Percentiles rank a stretch among this genome's conserved stretches.
Evolutionary conservation across 2,888 invertebrate species (phyloP).

Genomic region (Amphipoea lucens): DNA sequence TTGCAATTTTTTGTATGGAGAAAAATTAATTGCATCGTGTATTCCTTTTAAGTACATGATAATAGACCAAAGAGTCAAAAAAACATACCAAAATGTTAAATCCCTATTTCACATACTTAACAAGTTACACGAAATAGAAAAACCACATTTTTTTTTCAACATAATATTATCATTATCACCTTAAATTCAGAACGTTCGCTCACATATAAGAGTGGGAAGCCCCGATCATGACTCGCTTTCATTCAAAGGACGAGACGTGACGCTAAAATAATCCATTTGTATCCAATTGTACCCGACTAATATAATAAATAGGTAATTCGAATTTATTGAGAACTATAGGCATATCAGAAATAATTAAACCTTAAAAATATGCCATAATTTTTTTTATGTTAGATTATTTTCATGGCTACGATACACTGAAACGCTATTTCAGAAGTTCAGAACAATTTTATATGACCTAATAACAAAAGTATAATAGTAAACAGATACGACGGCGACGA

Average conservation of each 20-base stretch:
- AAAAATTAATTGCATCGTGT: too few relatives aligned
- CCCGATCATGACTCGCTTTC: conserved; percentile 80
- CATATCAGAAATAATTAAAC: conserved; percentile 13
- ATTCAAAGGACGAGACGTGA: conserved; percentile 78
- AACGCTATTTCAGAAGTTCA: conserved; percentile 16
- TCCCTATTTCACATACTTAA: conserved; percentile 6
- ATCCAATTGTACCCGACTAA: not conserved
- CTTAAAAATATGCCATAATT: not conserved
- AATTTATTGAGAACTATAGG: not conserved
- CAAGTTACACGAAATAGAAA: too few relatives aligned
- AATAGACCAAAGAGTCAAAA: too few relatives aligned
- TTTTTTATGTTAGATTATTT: conserved; percentile 1
- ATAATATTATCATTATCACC: too few relatives aligned
- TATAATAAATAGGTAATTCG: not conserved
- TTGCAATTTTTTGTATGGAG: too few relatives aligned
- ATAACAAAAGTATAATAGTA: conserved; percentile 59
- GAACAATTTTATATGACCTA: conserved; percentile 23
- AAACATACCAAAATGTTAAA: too few relatives aligned
- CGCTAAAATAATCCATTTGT: conserved; percentile 71
- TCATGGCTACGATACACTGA: not conserved
- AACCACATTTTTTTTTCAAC: too few relatives aligned
- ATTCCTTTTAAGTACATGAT: too few relatives aligned
- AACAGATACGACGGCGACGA: conserved; percentile 48
- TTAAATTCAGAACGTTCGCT: conserved; percentile 67
- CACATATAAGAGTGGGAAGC: conserved; percentile 62